Evolutionary conservation across 2,888 invertebrate genomes (phyloP).

Genomic region (Lathronympha strigana): DNA sequence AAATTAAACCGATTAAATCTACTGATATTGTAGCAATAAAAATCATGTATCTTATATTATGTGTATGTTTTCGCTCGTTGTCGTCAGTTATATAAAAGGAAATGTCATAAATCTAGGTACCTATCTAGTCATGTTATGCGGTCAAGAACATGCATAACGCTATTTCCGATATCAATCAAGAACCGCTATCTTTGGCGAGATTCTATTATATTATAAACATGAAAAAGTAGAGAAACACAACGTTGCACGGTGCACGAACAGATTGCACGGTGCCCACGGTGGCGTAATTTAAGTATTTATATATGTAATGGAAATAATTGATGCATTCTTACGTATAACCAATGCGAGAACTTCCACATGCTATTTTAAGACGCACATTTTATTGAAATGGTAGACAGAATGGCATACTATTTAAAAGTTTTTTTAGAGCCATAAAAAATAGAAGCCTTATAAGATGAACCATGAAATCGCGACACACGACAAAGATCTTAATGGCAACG

Average conservation of each 20-base stretch:
- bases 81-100: no score
- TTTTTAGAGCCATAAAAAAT: conserved; percentile 6
- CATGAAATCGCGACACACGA: background rate
- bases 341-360: background rate
- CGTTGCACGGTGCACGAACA: background rate
- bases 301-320: no score
- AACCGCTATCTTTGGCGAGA: conserved; percentile 11
- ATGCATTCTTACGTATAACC: background rate
- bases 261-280: no score
- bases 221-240: background rate
- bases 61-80: no score
- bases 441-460: conserved; percentile 3
- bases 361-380: background rate
- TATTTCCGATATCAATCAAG: conserved; percentile 15
- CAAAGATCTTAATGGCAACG: conserved; percentile 7
- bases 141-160: conserved; percentile 1
- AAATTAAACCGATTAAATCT: no score
- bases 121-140: background rate
- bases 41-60: no score
- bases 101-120: no score
- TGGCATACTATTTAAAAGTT: background rate
- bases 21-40: no score
- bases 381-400: background rate
- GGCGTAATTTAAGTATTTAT: no score
- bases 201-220: background rate